phyloP scores from a whole-genome alignment of 2,888 invertebrate species.

The Spicauda simplicius region DNA sequence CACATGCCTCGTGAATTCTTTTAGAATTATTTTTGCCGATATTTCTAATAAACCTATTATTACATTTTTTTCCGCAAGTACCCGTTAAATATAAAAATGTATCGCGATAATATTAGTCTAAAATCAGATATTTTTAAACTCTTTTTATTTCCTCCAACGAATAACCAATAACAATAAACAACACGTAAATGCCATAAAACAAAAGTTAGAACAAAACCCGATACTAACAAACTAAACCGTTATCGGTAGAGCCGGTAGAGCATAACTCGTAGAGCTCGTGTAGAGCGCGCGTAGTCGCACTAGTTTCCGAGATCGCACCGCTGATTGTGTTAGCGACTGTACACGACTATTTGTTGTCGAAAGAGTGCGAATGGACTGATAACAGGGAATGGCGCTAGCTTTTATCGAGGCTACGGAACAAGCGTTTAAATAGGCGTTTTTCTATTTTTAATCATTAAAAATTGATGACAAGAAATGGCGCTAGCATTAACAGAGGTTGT shows the following conservation, averaged over 20 bases:
- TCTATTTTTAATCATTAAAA: no score
- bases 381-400: slow-evolving; percentile 9
- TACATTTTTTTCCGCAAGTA: no score
- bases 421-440: background rate
- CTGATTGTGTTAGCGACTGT: slow-evolving; percentile 27
- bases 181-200: background rate
- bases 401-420: slow-evolving; percentile 1
- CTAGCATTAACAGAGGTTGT: no score
- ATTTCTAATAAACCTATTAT: no score
- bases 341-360: slow-evolving; percentile 28
- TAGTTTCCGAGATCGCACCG: slow-evolving; percentile 17
- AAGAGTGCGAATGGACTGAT: slow-evolving; percentile 30
- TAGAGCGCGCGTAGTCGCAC: slow-evolving; percentile 1
- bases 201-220: background rate
- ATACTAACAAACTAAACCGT: background rate
- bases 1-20: no score
- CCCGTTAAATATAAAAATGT: no score
- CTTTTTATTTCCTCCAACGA: no score
- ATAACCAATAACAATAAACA: background rate
- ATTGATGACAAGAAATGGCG: no score
- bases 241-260: slow-evolving; percentile 23
- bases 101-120: no score
- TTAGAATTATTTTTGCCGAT: no score
- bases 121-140: no score
- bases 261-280: slow-evolving; percentile 8